Evolutionary conservation across 2,797 vertebrate genomes (phyloP), one percentile per base, ranked within the genome.

Genomic region (Danio albolineatus): DNA sequence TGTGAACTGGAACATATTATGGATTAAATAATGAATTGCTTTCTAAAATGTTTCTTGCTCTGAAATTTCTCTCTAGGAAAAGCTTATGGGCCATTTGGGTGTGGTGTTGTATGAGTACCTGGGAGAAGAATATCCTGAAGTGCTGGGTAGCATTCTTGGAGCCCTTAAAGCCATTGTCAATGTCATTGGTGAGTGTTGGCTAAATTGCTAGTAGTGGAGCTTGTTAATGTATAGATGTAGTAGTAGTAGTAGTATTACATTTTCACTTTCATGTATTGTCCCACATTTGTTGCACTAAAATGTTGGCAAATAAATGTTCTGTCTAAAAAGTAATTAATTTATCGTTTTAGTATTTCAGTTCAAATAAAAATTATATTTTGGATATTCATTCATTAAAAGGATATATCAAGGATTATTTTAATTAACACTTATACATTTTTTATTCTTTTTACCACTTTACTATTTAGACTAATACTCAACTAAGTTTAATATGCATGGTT

Each of bases 121-220:
- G 88, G 98, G 98, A 92, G 98, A 99, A 84, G 98, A 99, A 84
- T 99, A 99, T 82, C 98, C 98, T 0, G 98, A 99, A 90, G 98
- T 99, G 16, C 78, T 99, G 89, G 98, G 97, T 81, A 99, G 98
- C 93, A 99, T 99, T 87, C 94, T 99, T 0, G 98, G 98, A 87
- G 98, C 98, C 0, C 94, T 99, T 76, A 99, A 99, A 91, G 98
- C 98, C 83, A 99, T 99, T 70, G 98, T 99, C 49, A 99, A 99
- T 16, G 98, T 99, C 10, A 99, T 99, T 73, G 98, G 98, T 98
- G 93, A 0, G 95, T 84, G 59, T 46, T 1, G 21, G 16, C 28
- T 17, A 14, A 51, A 59, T 4, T 10, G 8, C 14, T 59, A 44
- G 4, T 39, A 39, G 4, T 54, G 4, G 6, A 12, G 6, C n/a